Evolutionary conservation across 2,888 invertebrate species (phyloP), one percentile per base, ranked within the genome.

Genomic region (Erynnis tages): DNA sequence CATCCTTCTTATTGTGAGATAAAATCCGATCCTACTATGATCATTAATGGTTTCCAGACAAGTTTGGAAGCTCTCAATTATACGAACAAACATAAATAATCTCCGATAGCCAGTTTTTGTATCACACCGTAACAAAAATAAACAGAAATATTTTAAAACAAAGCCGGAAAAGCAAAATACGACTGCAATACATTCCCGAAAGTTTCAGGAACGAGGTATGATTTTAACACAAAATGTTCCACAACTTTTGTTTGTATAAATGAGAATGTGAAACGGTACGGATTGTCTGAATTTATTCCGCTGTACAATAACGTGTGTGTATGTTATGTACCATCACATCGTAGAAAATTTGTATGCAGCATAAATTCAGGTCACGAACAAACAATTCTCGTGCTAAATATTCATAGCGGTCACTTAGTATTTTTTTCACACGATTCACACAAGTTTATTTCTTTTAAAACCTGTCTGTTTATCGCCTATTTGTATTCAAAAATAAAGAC

Each of bases 321-420:
- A 46, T 46, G 46, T 46, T 52, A 46, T 46, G 46, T 46, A 52
- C 52, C 44, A 72, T 72, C 66, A 64, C 69, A 59, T 58, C 57
- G 61, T 55, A 66, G 65, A 54, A 71, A 71, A 77, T 77, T 71
- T 65, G 75, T 73, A 80, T 78, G 76, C 74, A 65, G 64, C 66
- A 69, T 67, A 71, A 71, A 83, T 80, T 76, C 78, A 77, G 77
- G 79, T 82, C 83, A 83, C 80, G 79, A 79, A 71, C 76, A 71
- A 71, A 76, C 72, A 70, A 71, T 73, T 71, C 69, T 60, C 55
- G 58, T 67, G 67, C 68, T 72, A 71, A 73, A 76, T 80, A 77
- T 79, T 79, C 74, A 73, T 69, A 54, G 57, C 62, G 61, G 61
- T 70, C 67, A 66, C 61, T 62, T 57, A 58, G 57, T 56, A 57